Evolutionary conservation across 2,797 vertebrate genomes (phyloP), one percentile per base, ranked within the genome.

Genomic region (Coreius guichenoti): DNA sequence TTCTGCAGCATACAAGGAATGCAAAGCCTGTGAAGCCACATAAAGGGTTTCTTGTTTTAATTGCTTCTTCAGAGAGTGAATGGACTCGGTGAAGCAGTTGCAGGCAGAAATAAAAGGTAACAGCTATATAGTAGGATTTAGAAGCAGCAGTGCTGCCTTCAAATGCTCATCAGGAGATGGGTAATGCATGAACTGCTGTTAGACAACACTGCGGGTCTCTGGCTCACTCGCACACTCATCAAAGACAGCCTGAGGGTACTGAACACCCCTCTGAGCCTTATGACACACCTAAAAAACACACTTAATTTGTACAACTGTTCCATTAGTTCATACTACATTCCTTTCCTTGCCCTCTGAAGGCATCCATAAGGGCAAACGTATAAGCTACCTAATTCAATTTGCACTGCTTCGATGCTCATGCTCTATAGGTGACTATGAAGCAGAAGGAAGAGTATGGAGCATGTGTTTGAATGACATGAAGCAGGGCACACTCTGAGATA

Each of bases 31-130:
- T 86, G 86, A 92, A 90, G 89, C 90, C 90, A 80, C 91, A 86
- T 88, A 43, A 90, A 92, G 87, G 88, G 91, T 84, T 90, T 92
- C 91, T 91, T 88, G 79, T 92, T 93, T 94, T 92, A 93, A 94
- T 92, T 92, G 92, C 90, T 92, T 93, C 88, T 92, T 92, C 91
- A 92, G 89, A 91, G 88, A 84, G 87, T 88, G 88, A 91, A 79
- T 79, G 29, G 54, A 70, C 65, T 36, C 49, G 19, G 88, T 88
- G 84, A 89, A 88, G n/a, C 80, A 81, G 16, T 29, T 33, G 23
- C 8, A 36, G 54, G 68, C 58, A 69, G 77, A 85, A 85, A 80
- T 80, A 29, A 79, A 85, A 80, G 68, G 68, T 85, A 74, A 67
- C 68, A 67, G 56, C 43, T 86, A 68, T 89, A 90, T 88, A 54